Base-by-base conservation (phyloP, 2,797 vertebrate species). In the Micropoecilia bifurca region DNA sequence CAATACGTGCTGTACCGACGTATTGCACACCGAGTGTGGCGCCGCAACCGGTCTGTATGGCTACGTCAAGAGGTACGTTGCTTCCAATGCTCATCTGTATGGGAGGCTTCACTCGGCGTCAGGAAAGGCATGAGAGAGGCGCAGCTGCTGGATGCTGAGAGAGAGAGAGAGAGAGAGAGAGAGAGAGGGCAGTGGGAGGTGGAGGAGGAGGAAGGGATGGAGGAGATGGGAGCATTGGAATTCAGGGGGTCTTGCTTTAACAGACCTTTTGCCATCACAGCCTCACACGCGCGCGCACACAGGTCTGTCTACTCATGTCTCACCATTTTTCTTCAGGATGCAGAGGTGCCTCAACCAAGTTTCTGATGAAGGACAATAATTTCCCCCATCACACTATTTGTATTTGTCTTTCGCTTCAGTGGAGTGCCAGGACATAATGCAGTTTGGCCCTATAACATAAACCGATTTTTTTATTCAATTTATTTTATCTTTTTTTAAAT, bases 1-100 rank as follows among this genome's bases (percentile, higher is more conserved):
- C 96, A 96, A 95, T 97, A 94, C 96, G 96, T 96, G 96, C 95
- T 46, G 39, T 10, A 95, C 90, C 86, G 92, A 95, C 50, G 50
- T 53, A 53, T 25, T 10, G 50, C 50, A 53, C 95, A 95, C 89
- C 94, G 96, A 95, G 94, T 71, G 95, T 92, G 93, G 90, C 94
- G 95, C 96, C 94, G 96, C 96, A 96, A 92, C 96, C 94, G 91
- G 95, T 95, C 95, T 73, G 91, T 28, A 45, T 86, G 94, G 89
- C 93, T 92, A 97, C 97, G 97, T 97, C 96, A 97, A 96, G 96
- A 95, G 95, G 90, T 94, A 96, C 96, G 95, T 95, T 95, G 95
- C 95, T 95, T 89, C 81, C 89, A 82, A 91, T 94, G 90, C 95
- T 96, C 94, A 96, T 96, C 95, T 94, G 95, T 95, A 96, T 95